Evolutionary conservation across 2,888 invertebrate species (phyloP), one percentile per base, ranked within the genome.

Genomic region (Andrena marginata): DNA sequence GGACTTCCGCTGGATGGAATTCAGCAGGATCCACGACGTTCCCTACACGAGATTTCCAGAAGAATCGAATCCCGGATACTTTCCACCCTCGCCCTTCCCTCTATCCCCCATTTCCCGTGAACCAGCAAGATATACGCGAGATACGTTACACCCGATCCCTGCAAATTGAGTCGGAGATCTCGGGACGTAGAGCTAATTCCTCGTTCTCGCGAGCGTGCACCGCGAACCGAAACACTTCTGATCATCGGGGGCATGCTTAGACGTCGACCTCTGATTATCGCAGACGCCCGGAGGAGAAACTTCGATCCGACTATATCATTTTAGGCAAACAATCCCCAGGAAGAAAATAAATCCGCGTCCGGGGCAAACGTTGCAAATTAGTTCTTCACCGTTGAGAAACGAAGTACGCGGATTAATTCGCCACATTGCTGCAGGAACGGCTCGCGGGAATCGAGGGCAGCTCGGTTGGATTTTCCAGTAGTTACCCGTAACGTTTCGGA

Each of bases 401-500:
- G n/a, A 8, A 35, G 54, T 54, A 51, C 16, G 60, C 26, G 70
- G 51, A 80, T 82, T 73, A 77, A 77, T 74, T 51, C 31, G 1
- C 26, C 20, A 7, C 4, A 48, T 23, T 23, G 13, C 33, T 49
- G 20, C 63, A 13, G 33, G 31, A 59, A 33, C 71, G 71, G 68
- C 72, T 83, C 68, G 63, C 48, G 23, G 48, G 56, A 51, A 71
- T 79, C 70, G 20, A 5, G 13, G 10, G n/a, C 31, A 62, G 51
- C 8, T 8, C 26, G 4, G 51, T 42, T 31, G 59, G 56, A 73
- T 62, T 63, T 42, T 33, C 65, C 10, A 56, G 29, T 42, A 68
- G 74, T 51, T 56, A 31, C 54, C 26, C 56, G 62, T 77, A 82
- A 83, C 69, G 63, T 42, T 16, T 16, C 42, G 42, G 13, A 16